phyloP scores from a whole-genome alignment of 2,888 invertebrate genomes.

The Melanostoma scalare region DNA sequence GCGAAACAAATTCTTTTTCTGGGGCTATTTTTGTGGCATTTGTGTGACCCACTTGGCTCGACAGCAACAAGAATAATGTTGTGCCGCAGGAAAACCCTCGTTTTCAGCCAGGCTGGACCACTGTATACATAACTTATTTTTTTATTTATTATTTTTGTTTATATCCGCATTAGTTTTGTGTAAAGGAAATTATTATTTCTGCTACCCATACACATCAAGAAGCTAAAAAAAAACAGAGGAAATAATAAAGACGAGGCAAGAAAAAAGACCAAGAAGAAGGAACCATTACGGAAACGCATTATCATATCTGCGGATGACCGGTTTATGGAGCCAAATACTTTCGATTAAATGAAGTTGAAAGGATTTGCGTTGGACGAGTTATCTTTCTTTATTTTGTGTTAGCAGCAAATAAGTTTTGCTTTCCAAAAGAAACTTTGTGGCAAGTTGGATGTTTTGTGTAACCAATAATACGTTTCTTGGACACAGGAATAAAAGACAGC shows the following conservation, averaged over 20 bases:
- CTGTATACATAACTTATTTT: neutral
- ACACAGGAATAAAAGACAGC: neutral
- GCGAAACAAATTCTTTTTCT: conserved; percentile 1
- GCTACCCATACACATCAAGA: neutral
- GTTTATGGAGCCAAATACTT: conserved; percentile 65
- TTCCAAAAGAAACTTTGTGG: conserved; percentile 19
- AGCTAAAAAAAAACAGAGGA: neutral
- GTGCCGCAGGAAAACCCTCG: conserved; percentile 36
- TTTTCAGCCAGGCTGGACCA: conserved; percentile 11
- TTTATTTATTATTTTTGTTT: conserved; percentile 14
- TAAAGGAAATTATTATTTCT: conserved; percentile 30
- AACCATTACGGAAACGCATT: conserved; percentile 55
- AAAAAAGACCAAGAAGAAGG: neutral
- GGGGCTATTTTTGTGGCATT: conserved; percentile 44
- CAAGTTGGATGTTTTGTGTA: neutral
- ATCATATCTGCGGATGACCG: conserved; percentile 54
- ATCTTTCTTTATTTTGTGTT: neutral
- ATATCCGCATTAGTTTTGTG: conserved; percentile 37
- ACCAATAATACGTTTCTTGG: neutral
- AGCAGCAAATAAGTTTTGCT: conserved; percentile 23
- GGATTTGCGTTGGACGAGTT: conserved; percentile 46
- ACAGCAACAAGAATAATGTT: conserved; percentile 19
- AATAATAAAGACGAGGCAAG: too few species aligned
- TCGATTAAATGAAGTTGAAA: conserved; percentile 68
- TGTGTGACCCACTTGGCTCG: conserved; percentile 65